Base-by-base conservation (phyloP, 2,797 vertebrate genomes). In the Phrynocephalus vlangalii region DNA sequence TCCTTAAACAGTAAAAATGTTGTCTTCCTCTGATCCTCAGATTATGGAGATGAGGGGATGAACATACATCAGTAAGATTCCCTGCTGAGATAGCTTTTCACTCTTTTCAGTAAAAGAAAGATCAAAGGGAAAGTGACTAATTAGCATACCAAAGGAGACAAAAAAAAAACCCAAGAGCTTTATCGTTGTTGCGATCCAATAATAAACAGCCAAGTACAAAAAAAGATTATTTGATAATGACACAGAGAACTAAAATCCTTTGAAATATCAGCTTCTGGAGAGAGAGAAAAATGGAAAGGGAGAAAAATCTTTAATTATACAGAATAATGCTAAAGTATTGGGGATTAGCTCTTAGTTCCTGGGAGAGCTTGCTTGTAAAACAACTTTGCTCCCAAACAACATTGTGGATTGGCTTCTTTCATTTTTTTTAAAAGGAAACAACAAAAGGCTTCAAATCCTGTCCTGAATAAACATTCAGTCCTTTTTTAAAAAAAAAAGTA, bases 101-200 rank as follows among this genome's bases (percentile, higher is more conserved):
- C 94, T 97, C 95, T 97, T 96, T 97, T 97, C 93, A 94, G 96
- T 96, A 92, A 94, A 96, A 96, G 96, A 96, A 96, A 97, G 96
- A 97, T 97, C 96, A 97, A 97, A 97, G 95, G 91, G 91, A 97
- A 97, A 95, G 95, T 88, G 95, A 92, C 94, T 97, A 96, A 97
- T 97, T 97, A 97, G 96, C 97, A 97, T 97, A 97, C 97, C 96
- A 97, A 97, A 97, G 96, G 96, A 97, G 96, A 97, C 96, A 97
- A 96, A 44, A 38, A 97, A n/a, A 97, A 96, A 96, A 92, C 96
- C 97, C 96, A 95, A 96, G 96, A 97, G 97, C 94, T 97, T 97
- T 97, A 96, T 96, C 96, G 90, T 97, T 97, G 96, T 97, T 97
- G 95, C 96, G 96, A 97, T 97, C 97, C 96, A 97, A 97, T 97